Conservation (phyloP, 1,140 invertebrate genomes). For the Catajapyx aquilonaris region DNA sequence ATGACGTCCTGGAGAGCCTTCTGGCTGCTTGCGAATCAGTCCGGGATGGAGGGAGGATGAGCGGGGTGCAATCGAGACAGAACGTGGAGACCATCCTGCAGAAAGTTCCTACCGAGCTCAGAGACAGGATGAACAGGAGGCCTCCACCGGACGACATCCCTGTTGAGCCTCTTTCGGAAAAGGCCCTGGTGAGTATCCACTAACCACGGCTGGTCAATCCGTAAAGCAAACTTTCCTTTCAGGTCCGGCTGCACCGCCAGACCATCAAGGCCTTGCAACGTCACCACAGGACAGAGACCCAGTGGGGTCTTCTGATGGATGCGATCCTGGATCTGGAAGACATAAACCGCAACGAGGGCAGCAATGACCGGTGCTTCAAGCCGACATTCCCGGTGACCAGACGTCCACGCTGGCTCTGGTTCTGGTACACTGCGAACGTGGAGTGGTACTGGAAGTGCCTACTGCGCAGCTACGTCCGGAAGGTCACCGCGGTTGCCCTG, state of each 20-base stretch:
- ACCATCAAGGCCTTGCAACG: slow-evolving; percentile 21
- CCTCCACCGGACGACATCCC: slow-evolving; percentile 39
- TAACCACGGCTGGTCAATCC: too few relatives aligned
- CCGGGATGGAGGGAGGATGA: background rate
- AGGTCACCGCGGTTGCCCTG: slow-evolving; percentile 46
- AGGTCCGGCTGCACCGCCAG: slow-evolving; percentile 9
- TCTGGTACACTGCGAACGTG: slow-evolving; percentile 45
- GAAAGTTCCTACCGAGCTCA: slow-evolving; percentile 58
- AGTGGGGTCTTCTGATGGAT: slow-evolving; percentile 73
- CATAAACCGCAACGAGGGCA: slow-evolving; percentile 53
- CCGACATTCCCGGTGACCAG: slow-evolving; percentile 38
- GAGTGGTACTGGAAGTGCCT: slow-evolving; percentile 94
- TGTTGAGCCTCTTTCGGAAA: slow-evolving; percentile 49
- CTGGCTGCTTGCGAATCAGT: background rate
- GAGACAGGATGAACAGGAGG: slow-evolving; percentile 42
- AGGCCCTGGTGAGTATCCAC: slow-evolving; percentile 59
- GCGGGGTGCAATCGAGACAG: too few relatives aligned
- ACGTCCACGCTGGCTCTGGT: slow-evolving; percentile 27
- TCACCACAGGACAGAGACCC: slow-evolving; percentile 68
- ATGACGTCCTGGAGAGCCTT: slow-evolving; percentile 60
- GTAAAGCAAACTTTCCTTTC: too few relatives aligned
- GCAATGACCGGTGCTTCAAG: slow-evolving; percentile 52
- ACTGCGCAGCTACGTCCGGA: slow-evolving; percentile 48
- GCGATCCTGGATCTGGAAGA: slow-evolving; percentile 59
- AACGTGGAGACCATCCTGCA: slow-evolving; percentile 71